Conservation (phyloP, 2,797 vertebrate genomes). For the Molossus alvarezi region DNA sequence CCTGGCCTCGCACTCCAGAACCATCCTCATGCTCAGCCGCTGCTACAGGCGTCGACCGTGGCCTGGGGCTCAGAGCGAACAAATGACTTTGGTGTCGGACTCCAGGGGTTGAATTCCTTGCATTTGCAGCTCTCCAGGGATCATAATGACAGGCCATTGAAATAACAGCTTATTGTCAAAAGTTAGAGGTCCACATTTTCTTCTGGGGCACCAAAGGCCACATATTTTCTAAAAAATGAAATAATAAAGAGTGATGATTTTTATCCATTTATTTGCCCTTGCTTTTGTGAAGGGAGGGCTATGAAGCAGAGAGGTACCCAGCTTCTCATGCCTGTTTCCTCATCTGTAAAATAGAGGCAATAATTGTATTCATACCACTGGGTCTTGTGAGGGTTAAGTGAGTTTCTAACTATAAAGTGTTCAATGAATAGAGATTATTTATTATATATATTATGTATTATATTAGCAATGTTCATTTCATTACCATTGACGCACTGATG, state of each 20-base stretch:
- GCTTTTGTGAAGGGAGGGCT: background rate
- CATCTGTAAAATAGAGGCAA: background rate
- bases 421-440: background rate
- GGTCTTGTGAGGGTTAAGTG: background rate
- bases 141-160: background rate
- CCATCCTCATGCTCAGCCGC: background rate
- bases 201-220: background rate
- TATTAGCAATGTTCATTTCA: background rate
- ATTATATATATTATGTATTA: background rate
- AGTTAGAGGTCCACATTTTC: background rate
- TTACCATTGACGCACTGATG: background rate
- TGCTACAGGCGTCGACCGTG: accelerated
- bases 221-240: slow-evolving; percentile 31
- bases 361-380: accelerated
- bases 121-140: background rate
- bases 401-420: background rate
- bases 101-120: background rate
- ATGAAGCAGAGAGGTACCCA: background rate
- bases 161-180: background rate
- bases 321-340: background rate
- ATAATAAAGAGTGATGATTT: background rate
- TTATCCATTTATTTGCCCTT: background rate
- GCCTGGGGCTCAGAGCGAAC: background rate
- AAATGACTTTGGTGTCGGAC: background rate
- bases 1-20: background rate